Evolutionary conservation across 2,888 invertebrate genomes (phyloP).

Genomic region (Melikaiella ostensackeni): DNA sequence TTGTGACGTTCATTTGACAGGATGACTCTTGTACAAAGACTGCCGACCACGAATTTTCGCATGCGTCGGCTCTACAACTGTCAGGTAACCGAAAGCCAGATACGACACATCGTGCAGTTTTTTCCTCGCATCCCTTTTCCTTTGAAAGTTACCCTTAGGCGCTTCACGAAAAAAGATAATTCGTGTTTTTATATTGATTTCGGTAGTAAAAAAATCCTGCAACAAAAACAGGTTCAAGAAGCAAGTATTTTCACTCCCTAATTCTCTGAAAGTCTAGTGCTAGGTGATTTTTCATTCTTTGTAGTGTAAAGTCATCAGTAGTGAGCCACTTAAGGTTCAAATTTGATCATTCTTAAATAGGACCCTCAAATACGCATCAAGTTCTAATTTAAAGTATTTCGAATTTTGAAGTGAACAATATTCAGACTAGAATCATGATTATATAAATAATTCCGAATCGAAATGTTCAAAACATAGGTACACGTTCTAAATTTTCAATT

Average conservation of each 20-base stretch:
- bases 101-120: slow-evolving; percentile 17
- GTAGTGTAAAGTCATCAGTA: background rate
- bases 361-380: no score
- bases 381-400: no score
- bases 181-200: background rate
- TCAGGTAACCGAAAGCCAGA: background rate
- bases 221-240: background rate
- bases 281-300: background rate
- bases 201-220: background rate
- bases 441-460: no score
- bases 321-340: no score
- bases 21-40: background rate
- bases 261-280: background rate
- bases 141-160: background rate
- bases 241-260: background rate
- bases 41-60: background rate
- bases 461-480: no score
- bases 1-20: slow-evolving; percentile 5
- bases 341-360: no score
- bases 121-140: background rate
- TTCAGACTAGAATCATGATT: no score
- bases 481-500: no score
- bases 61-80: background rate
- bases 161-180: background rate
- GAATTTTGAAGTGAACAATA: no score